Evolutionary conservation across 2,888 invertebrate genomes (phyloP).

Genomic region (Alcis repandata): DNA sequence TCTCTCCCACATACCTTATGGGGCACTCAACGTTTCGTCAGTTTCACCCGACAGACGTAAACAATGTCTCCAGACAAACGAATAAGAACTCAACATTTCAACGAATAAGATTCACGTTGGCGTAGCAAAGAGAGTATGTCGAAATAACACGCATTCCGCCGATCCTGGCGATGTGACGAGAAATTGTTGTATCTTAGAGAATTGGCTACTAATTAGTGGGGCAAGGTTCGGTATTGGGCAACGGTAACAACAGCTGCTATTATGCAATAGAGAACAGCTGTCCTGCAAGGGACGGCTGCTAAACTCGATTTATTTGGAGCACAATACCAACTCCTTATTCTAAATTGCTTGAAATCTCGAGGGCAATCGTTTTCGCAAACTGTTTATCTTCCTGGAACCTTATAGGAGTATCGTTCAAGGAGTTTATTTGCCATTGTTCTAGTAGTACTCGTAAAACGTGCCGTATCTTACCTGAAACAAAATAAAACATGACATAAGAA

Average conservation of each 20-base stretch:
- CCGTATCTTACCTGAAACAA: constrained; percentile 57
- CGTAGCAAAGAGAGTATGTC: constrained; percentile 45
- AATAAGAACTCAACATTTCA: constrained; percentile 51
- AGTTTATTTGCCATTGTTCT: constrained; percentile 29
- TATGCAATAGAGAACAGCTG: constrained; percentile 37
- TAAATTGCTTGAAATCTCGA: constrained; percentile 31
- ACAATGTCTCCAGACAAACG: constrained; percentile 56
- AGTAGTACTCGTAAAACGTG: constrained; percentile 34
- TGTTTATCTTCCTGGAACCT: constrained; percentile 10
- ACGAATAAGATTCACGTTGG: constrained; percentile 48
- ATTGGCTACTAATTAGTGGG: constrained; percentile 68
- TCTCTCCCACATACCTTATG: constrained; percentile 70
- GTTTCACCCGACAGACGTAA: constrained; percentile 67
- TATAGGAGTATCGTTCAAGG: constrained; percentile 20
- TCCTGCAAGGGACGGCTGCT: constrained; percentile 35
- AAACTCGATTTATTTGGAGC: constrained; percentile 42
- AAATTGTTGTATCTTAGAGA: constrained; percentile 61
- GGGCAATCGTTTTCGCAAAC: not conserved
- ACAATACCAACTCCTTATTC: constrained; percentile 44
- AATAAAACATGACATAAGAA: constrained; percentile 40
- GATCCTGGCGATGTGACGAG: constrained; percentile 55
- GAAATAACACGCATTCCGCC: constrained; percentile 65
- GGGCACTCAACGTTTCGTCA: constrained; percentile 70
- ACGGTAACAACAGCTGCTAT: constrained; percentile 47
- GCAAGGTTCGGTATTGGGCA: constrained; percentile 55